These are phyloP conservation scores for Donacobius atricapilla DNA, from an alignment of 2,113 vertebrate genomes.

Conservation along the genomic window DNA sequence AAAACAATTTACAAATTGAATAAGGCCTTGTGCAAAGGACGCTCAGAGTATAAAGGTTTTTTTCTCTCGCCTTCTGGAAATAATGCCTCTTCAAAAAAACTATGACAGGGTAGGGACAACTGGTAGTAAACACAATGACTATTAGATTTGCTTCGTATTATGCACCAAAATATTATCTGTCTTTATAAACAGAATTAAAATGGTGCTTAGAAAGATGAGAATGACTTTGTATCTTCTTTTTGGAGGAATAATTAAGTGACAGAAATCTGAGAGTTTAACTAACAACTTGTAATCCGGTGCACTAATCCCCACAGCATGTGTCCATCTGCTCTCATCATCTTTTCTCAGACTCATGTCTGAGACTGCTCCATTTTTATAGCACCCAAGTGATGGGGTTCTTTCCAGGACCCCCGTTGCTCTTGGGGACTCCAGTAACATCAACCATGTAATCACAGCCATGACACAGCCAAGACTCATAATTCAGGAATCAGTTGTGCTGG, in stretches of 20 bases:
- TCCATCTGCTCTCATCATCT: background rate
- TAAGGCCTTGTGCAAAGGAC: background rate
- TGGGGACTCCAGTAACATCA: background rate
- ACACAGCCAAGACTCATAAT: background rate
- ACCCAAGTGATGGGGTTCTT: background rate
- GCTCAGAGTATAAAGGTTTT: background rate
- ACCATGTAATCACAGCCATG: background rate
- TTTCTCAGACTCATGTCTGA: background rate
- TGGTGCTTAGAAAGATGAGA: background rate
- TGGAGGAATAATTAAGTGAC: conserved; percentile 7
- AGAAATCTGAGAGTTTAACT: conserved; percentile 19
- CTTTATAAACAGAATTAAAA: background rate
- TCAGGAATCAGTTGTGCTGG: background rate
- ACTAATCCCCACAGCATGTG: conserved; percentile 8
- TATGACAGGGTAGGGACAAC: background rate
- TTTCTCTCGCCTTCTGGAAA: background rate
- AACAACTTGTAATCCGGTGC: background rate
- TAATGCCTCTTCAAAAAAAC: background rate
- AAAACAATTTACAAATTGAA: background rate
- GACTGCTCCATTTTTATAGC: background rate
- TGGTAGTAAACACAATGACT: background rate
- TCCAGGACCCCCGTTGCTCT: background rate
- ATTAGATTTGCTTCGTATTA: background rate
- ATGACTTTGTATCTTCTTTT: background rate
- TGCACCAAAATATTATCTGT: background rate